These are phyloP conservation scores for Tricholaema leucomelas DNA, from an alignment of 2,113 vertebrate species.

Conservation along the genomic window DNA sequence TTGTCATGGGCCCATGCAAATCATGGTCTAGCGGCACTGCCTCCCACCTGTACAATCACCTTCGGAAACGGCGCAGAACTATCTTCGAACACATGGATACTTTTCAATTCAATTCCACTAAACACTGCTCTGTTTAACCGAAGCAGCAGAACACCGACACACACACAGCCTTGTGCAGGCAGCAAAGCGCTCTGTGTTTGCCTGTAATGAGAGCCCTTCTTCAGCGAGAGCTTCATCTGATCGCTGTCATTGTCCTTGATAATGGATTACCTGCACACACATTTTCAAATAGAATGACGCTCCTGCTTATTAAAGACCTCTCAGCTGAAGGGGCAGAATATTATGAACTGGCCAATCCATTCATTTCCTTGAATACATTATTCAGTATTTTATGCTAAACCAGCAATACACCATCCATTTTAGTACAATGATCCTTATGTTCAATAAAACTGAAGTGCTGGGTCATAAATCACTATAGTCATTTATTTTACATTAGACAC, in stretches of 20 bases:
- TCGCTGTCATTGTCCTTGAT: slow-evolving; percentile 80
- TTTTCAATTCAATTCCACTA: not conserved
- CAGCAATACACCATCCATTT: slow-evolving; percentile 87
- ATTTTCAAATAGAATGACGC: slow-evolving; percentile 86
- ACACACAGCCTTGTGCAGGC: not conserved
- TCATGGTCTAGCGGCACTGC: not conserved
- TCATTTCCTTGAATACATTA: slow-evolving; percentile 86
- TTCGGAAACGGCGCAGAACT: not conserved
- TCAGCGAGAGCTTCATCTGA: slow-evolving; percentile 70
- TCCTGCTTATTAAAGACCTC: slow-evolving; percentile 87
- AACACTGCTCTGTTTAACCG: not conserved
- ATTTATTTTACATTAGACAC: slow-evolving; percentile 89
- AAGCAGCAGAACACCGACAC: not conserved
- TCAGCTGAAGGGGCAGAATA: slow-evolving; percentile 85
- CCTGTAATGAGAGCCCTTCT: slow-evolving; percentile 48
- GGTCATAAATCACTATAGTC: slow-evolving; percentile 86
- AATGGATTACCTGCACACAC: slow-evolving; percentile 81
- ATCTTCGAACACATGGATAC: not conserved
- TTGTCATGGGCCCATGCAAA: not conserved
- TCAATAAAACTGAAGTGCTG: slow-evolving; percentile 88
- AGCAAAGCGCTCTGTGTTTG: slow-evolving; percentile 36
- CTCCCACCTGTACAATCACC: not conserved
- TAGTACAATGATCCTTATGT: slow-evolving; percentile 89
- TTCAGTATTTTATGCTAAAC: slow-evolving; percentile 89
- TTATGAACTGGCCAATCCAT: slow-evolving; percentile 86